phyloP scores from a whole-genome alignment of 2,888 invertebrate species.

The Brachycybe producta region DNA sequence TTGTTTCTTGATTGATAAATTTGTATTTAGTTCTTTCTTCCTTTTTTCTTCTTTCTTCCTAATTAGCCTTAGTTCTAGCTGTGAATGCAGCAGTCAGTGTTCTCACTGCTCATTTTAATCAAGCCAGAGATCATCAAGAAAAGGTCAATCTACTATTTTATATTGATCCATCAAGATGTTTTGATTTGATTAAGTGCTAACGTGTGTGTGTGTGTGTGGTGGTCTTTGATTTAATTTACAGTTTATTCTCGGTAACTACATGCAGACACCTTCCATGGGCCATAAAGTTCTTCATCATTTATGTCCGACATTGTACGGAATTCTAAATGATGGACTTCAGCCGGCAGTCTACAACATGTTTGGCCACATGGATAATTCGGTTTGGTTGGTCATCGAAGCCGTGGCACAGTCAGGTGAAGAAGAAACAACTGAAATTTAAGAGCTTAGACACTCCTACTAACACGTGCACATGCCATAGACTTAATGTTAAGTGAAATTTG shows the following conservation, averaged over 20 bases:
- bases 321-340: constrained; percentile 71
- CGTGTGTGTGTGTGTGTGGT: too few relatives aligned
- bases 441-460: background rate
- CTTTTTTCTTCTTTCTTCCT: background rate
- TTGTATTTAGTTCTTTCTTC: too few relatives aligned
- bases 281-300: constrained; percentile 59
- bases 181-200: too few relatives aligned
- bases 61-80: constrained; percentile 36
- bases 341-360: constrained; percentile 69
- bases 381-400: constrained; percentile 80
- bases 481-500: too few relatives aligned
- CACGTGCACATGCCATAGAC: too few relatives aligned
- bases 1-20: too few relatives aligned
- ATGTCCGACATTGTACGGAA: constrained; percentile 69
- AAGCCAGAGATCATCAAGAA: constrained; percentile 33
- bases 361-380: constrained; percentile 70
- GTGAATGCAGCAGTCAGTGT: constrained; percentile 62
- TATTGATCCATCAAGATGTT: background rate
- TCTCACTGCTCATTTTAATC: constrained; percentile 56
- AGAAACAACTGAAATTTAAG: too few relatives aligned
- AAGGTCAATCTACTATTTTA: constrained; percentile 13
- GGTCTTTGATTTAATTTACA: constrained; percentile 3
- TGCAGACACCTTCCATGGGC: constrained; percentile 29
- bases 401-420: constrained; percentile 62
- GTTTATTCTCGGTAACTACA: constrained; percentile 18